These are phyloP conservation scores for Ianthella basta DNA, from an alignment of 37 sponge, comb jelly and placozoan genomes.

Conservation along the genomic window DNA sequence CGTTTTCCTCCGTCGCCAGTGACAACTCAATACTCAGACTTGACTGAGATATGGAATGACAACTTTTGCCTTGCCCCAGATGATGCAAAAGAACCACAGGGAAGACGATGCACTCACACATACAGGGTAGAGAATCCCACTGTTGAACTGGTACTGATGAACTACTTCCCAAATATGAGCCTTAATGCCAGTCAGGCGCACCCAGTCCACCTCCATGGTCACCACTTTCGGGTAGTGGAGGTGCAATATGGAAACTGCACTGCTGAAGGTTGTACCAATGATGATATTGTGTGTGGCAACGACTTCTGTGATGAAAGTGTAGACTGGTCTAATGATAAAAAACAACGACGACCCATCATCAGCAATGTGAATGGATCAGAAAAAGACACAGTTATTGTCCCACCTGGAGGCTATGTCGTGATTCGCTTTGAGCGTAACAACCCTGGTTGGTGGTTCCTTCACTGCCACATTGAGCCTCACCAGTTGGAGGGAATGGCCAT, in stretches of 20 bases:
- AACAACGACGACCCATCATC: too few relatives aligned
- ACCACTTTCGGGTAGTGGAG: conserved; percentile 31
- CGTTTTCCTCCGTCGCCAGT: conserved; percentile 54
- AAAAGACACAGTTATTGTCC: conserved; percentile 55
- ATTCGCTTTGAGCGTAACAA: conserved; percentile 43
- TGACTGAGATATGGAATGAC: background rate
- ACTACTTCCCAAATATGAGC: background rate
- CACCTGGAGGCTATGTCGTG: conserved; percentile 42
- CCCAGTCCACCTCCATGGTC: conserved; percentile 45
- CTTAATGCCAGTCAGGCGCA: background rate
- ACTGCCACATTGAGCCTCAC: conserved; percentile 55
- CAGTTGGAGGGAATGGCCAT: conserved; percentile 38
- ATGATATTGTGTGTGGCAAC: conserved; percentile 12
- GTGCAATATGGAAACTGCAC: conserved; percentile 31
- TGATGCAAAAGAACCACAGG: background rate
- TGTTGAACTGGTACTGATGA: conserved; percentile 16
- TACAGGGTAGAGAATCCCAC: background rate
- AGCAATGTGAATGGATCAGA: background rate
- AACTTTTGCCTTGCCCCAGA: background rate
- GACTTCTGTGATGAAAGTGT: background rate
- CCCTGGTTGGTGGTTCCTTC: conserved; percentile 61
- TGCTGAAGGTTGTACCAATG: background rate
- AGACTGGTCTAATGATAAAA: background rate
- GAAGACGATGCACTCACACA: background rate
- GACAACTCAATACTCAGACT: background rate